These are phyloP conservation scores for Nemotelus pantherinus DNA, from an alignment of 2,888 invertebrate species.

Conservation along the genomic window DNA sequence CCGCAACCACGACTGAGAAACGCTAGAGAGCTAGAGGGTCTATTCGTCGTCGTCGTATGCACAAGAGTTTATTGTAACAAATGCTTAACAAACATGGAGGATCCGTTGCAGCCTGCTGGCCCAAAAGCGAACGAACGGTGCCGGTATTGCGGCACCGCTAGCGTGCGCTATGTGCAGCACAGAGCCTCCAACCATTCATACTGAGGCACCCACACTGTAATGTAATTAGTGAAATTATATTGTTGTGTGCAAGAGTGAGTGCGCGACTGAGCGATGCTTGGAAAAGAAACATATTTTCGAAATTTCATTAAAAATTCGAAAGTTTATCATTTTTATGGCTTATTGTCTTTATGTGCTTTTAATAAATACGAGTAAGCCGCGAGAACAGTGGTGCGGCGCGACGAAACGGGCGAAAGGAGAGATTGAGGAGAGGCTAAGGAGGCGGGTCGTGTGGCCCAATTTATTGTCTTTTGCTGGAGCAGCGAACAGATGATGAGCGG, in stretches of 20 bases:
- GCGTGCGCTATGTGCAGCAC: too few species aligned
- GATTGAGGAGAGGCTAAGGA: background rate
- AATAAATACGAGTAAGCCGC: background rate
- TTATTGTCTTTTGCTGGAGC: background rate
- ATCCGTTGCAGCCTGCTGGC: too few species aligned
- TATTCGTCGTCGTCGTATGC: too few species aligned
- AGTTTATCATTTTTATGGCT: constrained; percentile 34
- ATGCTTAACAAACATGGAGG: too few species aligned
- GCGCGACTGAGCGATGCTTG: background rate
- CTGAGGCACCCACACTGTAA: constrained; percentile 34
- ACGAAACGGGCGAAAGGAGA: background rate
- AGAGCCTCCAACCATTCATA: background rate
- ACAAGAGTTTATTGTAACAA: too few species aligned
- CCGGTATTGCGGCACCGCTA: too few species aligned
- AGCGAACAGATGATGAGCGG: too few species aligned
- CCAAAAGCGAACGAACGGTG: too few species aligned
- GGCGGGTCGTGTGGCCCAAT: constrained; percentile 1
- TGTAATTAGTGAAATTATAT: constrained; percentile 35
- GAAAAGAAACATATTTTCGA: constrained; percentile 1
- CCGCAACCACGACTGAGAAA: too few species aligned
- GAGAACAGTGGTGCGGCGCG: background rate
- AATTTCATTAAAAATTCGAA: constrained; percentile 23
- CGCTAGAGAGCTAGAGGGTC: too few species aligned
- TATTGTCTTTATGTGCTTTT: constrained; percentile 2
- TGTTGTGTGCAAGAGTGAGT: background rate